Evolutionary conservation across 2,113 vertebrate species (phyloP).

Genomic region (Pachypanchax playfairii): DNA sequence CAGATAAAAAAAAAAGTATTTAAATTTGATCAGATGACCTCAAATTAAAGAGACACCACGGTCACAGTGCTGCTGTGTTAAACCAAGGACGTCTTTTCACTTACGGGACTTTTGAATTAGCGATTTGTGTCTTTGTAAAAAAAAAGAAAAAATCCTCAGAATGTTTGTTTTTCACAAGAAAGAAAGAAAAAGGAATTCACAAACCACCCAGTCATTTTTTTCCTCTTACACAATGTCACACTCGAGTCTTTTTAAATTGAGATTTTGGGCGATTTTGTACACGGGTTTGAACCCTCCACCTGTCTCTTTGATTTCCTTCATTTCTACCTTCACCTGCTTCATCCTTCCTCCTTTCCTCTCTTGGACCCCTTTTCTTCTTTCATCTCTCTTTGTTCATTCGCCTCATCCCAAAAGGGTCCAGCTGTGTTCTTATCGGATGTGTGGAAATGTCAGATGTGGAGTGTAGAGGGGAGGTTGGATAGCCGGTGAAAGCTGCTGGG

Average conservation of each 20-base stretch:
- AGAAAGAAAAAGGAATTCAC: neutral
- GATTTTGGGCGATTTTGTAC: neutral
- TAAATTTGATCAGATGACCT: neutral
- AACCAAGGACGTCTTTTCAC: constrained; percentile 15
- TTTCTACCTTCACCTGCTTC: neutral
- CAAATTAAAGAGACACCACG: neutral
- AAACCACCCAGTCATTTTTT: neutral
- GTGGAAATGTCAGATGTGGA: constrained; percentile 67
- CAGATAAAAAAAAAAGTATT: neutral
- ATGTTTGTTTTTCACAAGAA: neutral
- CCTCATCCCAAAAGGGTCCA: constrained; percentile 39
- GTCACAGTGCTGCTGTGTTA: neutral
- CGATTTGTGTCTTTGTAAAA: neutral
- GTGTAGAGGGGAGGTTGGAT: constrained; percentile 17
- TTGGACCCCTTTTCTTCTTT: constrained; percentile 12
- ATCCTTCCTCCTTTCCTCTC: neutral
- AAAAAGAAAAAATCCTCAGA: neutral
- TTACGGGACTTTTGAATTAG: neutral
- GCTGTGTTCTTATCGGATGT: constrained; percentile 65
- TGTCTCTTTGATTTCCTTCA: neutral
- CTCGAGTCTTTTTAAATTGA: neutral
- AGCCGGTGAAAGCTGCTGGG: constrained; percentile 40
- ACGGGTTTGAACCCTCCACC: neutral
- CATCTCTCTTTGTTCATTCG: constrained; percentile 21
- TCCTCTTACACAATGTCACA: neutral